phyloP scores from a whole-genome alignment of 2,113 vertebrate species.

The Vulpes vulpes region DNA sequence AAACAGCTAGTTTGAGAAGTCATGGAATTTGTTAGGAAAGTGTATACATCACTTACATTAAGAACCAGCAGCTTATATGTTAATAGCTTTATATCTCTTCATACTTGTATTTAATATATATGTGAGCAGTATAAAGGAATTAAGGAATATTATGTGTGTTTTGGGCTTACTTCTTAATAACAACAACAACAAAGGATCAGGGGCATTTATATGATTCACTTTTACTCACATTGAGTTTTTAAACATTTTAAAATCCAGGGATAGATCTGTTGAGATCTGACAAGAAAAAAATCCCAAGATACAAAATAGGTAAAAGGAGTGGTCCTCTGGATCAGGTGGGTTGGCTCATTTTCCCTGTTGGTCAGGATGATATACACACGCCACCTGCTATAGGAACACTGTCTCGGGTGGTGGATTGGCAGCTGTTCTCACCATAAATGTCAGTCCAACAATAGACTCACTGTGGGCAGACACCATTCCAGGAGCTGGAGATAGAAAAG shows the following conservation, averaged over 20 bases:
- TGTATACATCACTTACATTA: background rate
- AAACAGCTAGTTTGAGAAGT: slow-evolving; percentile 34
- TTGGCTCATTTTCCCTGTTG: background rate
- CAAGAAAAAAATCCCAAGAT: background rate
- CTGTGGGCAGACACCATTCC: background rate
- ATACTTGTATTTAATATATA: slow-evolving; percentile 26
- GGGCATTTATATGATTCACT: background rate
- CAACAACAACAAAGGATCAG: background rate
- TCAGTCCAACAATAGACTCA: background rate
- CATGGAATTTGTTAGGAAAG: background rate
- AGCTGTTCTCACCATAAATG: background rate
- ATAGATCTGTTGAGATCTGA: background rate
- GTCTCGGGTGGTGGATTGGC: too few species aligned
- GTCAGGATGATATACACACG: background rate
- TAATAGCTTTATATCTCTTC: background rate
- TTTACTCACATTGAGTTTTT: background rate
- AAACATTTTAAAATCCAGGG: background rate
- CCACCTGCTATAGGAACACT: background rate
- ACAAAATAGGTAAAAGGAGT: background rate
- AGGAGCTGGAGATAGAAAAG: background rate
- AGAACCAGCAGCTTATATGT: background rate
- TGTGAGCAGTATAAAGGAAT: background rate
- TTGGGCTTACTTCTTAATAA: background rate
- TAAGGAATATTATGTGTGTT: background rate
- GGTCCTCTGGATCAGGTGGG: background rate